Evolutionary conservation across 2,113 vertebrate species (phyloP), one percentile per base, ranked within the genome.

Genomic region (Cephalopholis sonnerati): DNA sequence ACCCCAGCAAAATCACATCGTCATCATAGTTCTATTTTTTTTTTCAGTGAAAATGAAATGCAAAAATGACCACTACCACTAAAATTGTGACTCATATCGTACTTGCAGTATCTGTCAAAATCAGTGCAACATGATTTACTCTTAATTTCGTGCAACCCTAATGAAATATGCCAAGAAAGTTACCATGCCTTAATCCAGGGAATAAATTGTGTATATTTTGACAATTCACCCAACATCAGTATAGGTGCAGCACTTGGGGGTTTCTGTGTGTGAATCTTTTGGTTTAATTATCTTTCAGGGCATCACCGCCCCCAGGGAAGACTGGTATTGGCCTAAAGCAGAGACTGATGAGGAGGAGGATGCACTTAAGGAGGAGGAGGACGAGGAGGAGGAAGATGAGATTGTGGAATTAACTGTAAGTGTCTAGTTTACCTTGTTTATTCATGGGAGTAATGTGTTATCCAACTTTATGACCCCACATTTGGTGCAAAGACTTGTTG

Each of bases 281-380:
- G 86, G 0, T 53, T 80, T 5, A 61, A 29, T 29, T 73, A 20
- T 57, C 13, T 92, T 88, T 1, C 72, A 99, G 98, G 94, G 94
- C 81, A 95, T 98, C 77, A 87, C 44, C 46, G 91, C 87, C 77
- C 97, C 98, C 16, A 96, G 95, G 80, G 97, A 99, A 84, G 81
- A 91, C 20, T 99, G 98, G 98, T 99, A 97, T 90, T 99, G 98
- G 98, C 94, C 97, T 76, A 93, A 92, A 85, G 77, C 64, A 48
- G 90, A 94, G 17, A 77, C 85, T 16, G 96, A 97, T 10, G 96
- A 97, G 3, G 95, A 96, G 20, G 93, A 95, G 7, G 94, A 87
- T 15, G 64, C 1, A 50, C 9, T 20, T 20, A 16, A 93, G 2
- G 88, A 92, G 2, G 81, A 87, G 2, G 83, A 88, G 9, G 78